These are phyloP conservation scores for Diaprepes abbreviatus DNA, from an alignment of 2,888 invertebrate species.

Conservation along the genomic window DNA sequence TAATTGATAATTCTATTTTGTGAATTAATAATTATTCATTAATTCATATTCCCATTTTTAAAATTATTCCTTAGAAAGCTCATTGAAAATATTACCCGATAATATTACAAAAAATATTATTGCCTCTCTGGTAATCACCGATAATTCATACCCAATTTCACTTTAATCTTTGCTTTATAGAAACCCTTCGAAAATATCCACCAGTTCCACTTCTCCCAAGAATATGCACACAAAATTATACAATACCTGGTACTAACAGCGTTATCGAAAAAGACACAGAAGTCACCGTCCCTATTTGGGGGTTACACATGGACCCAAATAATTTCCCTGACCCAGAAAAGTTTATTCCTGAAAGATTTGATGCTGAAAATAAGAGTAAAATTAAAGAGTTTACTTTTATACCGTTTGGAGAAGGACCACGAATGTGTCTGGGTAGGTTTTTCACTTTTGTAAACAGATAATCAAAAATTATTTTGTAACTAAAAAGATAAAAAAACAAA, in stretches of 20 bases:
- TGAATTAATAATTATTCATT: too few species aligned
- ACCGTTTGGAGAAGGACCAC: constrained; percentile 41
- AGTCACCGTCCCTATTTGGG: constrained; percentile 53
- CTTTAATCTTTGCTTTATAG: constrained; percentile 7
- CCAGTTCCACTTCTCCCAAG: constrained; percentile 10
- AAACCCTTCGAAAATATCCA: constrained; percentile 36
- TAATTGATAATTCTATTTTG: too few species aligned
- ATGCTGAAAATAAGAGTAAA: constrained; percentile 21
- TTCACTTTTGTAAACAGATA: too few species aligned
- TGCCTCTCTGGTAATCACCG: too few species aligned
- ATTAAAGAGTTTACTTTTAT: constrained; percentile 22
- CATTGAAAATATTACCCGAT: too few species aligned
- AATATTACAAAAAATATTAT: too few species aligned
- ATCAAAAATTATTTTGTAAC: neutral
- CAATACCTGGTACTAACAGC: constrained; percentile 27
- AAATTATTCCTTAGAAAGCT: too few species aligned
- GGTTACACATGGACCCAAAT: constrained; percentile 59
- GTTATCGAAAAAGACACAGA: constrained; percentile 14
- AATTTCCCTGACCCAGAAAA: constrained; percentile 64
- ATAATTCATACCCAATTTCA: neutral
- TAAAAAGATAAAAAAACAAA: too few species aligned
- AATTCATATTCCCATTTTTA: too few species aligned
- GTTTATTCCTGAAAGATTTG: constrained; percentile 66
- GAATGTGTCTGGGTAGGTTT: constrained; percentile 36
- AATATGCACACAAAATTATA: constrained; percentile 26